phyloP scores from a whole-genome alignment of 2,113 vertebrate species.

The Perca flavescens region DNA sequence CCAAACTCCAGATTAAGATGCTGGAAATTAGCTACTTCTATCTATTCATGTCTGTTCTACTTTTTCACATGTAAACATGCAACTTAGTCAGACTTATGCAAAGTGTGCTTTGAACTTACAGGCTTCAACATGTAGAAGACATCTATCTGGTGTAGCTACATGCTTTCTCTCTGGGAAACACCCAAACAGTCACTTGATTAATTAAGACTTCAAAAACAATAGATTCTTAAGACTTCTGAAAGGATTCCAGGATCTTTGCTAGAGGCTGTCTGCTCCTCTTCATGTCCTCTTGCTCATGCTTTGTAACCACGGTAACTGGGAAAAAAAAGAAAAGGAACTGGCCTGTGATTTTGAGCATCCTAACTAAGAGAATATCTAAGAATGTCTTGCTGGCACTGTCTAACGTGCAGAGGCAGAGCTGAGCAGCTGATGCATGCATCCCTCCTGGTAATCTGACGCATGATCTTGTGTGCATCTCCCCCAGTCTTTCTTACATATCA shows the following conservation, averaged over 20 bases:
- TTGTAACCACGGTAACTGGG: slow-evolving; percentile 73
- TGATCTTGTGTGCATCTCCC: slow-evolving; percentile 55
- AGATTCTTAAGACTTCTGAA: slow-evolving; percentile 14
- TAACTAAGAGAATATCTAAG: slow-evolving; percentile 40
- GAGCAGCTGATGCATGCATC: slow-evolving; percentile 34
- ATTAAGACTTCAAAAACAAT: slow-evolving; percentile 22
- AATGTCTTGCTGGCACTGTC: slow-evolving; percentile 19
- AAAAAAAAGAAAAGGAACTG: slow-evolving; percentile 12
- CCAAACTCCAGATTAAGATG: neutral
- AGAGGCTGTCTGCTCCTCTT: slow-evolving; percentile 36
- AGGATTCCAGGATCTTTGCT: slow-evolving; percentile 24
- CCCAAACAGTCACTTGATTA: neutral
- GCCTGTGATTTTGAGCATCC: slow-evolving; percentile 34
- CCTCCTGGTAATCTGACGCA: slow-evolving; percentile 54
- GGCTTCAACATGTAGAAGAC: neutral
- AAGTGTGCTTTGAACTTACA: neutral
- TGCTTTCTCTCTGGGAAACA: slow-evolving; percentile 7
- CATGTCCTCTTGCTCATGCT: slow-evolving; percentile 30
- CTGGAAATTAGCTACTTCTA: neutral
- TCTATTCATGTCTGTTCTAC: neutral
- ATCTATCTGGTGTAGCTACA: neutral
- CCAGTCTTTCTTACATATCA: slow-evolving; percentile 45
- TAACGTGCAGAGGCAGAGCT: slow-evolving; percentile 37
- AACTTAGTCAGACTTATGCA: neutral
- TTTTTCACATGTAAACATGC: neutral